A percentile compares a stretch with the other conserved stretches of the same genome.
These are phyloP conservation scores for Ciconia stormi DNA, from an alignment of 2,113 vertebrate genomes.

Conservation along the genomic window DNA sequence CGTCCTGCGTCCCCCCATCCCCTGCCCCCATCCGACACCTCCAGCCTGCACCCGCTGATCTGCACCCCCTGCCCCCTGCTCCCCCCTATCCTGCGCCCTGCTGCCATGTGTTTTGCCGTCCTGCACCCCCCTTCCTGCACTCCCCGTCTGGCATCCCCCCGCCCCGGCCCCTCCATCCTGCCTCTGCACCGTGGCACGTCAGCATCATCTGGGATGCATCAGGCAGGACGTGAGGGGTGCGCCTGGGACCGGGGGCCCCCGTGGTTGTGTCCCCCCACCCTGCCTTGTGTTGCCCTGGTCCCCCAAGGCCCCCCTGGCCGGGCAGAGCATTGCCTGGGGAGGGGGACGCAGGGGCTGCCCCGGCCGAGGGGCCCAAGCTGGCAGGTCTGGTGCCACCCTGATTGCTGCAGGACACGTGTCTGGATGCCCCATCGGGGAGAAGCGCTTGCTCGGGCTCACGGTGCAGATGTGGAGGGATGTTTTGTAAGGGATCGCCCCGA, in stretches of 20 bases:
- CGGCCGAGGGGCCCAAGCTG: background rate
- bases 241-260: background rate
- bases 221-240: background rate
- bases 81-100: background rate
- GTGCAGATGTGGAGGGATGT: background rate
- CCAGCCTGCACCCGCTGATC: background rate
- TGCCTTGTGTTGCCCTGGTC: background rate
- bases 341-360: background rate
- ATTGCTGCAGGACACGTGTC: background rate
- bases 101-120: background rate
- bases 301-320: background rate
- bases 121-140: background rate
- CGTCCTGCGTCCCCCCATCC: background rate
- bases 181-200: background rate
- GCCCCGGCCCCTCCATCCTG: background rate
- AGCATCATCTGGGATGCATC: slow-evolving; percentile 27
- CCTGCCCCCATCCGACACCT: accelerated
- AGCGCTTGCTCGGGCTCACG: background rate
- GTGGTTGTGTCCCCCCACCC: background rate
- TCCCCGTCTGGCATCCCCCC: background rate
- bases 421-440: background rate
- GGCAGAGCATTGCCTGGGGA: background rate
- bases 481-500: accelerated
- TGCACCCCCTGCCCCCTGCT: no score
- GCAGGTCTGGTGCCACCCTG: accelerated